These are phyloP conservation scores for Volucella inanis DNA, from an alignment of 2,888 invertebrate species.

Conservation along the genomic window DNA sequence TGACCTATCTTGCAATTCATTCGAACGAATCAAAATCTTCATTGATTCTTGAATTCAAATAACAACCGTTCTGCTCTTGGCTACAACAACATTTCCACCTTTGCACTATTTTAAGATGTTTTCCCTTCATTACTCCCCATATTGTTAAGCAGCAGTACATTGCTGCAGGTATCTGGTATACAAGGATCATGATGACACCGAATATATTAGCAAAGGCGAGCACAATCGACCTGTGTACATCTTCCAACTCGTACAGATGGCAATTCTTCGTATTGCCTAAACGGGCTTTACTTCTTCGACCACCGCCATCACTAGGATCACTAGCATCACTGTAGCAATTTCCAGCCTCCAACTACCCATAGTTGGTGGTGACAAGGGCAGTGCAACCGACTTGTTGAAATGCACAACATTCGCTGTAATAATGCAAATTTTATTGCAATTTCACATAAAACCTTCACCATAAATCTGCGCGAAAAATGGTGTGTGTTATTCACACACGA, in stretches of 20 bases:
- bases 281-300: slow-evolving; percentile 40
- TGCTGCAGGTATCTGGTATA: slow-evolving; percentile 40
- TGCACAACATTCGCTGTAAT: slow-evolving; percentile 72
- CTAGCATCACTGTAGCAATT: slow-evolving; percentile 17
- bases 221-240: slow-evolving; percentile 55
- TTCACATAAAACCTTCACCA: slow-evolving; percentile 70
- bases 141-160: neutral
- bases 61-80: no score
- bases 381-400: slow-evolving; percentile 57
- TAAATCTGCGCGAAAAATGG: slow-evolving; percentile 73
- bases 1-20: no score
- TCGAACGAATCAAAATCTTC: no score
- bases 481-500: slow-evolving; percentile 74
- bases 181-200: slow-evolving; percentile 67
- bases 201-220: slow-evolving; percentile 67
- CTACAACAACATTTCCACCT: neutral
- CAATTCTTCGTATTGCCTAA: slow-evolving; percentile 50
- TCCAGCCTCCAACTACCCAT: no score
- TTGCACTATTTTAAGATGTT: neutral
- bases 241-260: slow-evolving; percentile 25
- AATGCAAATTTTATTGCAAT: slow-evolving; percentile 75
- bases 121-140: neutral
- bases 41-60: no score
- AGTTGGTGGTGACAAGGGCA: slow-evolving; percentile 32
- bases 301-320: slow-evolving; percentile 11